Evolutionary conservation across 2,888 invertebrate genomes (phyloP).

Genomic region (Synanthedon myopaeformis): DNA sequence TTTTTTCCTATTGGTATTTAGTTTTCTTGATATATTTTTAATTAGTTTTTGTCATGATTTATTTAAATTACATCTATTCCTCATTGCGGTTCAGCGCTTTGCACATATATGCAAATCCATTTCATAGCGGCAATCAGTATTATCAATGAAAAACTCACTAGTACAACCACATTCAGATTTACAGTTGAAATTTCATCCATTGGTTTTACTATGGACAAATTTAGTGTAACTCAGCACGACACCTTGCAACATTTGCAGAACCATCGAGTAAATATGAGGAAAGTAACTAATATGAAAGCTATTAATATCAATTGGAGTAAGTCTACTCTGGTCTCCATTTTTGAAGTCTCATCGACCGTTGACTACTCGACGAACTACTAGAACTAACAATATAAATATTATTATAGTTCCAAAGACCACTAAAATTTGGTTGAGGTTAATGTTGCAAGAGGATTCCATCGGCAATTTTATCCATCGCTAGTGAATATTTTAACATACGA

Average conservation of each 20-base stretch:
- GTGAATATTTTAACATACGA: background rate
- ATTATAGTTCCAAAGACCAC: constrained; percentile 45
- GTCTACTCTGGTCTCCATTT: constrained; percentile 19
- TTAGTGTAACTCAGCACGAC: background rate
- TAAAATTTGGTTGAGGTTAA: constrained; percentile 44
- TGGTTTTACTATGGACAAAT: background rate
- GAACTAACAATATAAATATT: constrained; percentile 37
- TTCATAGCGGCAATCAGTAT: constrained; percentile 29
- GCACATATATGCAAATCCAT: constrained; percentile 26
- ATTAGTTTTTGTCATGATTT: too few species aligned
- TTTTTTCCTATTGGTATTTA: too few species aligned
- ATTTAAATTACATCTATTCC: background rate
- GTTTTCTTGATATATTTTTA: too few species aligned
- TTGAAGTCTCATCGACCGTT: constrained; percentile 21
- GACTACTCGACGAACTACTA: constrained; percentile 45
- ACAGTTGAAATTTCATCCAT: background rate
- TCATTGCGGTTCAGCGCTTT: constrained; percentile 12
- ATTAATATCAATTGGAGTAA: constrained; percentile 34
- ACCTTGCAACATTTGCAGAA: constrained; percentile 46
- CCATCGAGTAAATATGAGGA: constrained; percentile 43
- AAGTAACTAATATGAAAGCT: constrained; percentile 38
- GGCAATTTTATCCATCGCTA: constrained; percentile 11
- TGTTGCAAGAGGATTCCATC: constrained; percentile 4
- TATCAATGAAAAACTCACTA: constrained; percentile 24
- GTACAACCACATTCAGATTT: constrained; percentile 5